Percentiles rank a stretch among this genome's conserved stretches.
phyloP scores from a whole-genome alignment of 2,797 vertebrate genomes.

The Heteromormyrus szaboi region DNA sequence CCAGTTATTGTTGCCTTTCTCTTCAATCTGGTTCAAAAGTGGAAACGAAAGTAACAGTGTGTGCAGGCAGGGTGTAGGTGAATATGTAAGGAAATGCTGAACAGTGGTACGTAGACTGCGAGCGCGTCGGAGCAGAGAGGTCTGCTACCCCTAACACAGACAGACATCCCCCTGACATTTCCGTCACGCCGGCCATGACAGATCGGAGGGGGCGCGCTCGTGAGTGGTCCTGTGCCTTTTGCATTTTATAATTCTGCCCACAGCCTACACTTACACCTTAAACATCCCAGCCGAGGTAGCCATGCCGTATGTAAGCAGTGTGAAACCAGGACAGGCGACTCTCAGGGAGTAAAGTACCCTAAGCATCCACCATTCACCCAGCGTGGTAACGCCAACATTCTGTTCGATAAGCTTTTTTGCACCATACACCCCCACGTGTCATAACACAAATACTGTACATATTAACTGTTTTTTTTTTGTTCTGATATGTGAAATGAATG shows the following conservation, averaged over 20 bases:
- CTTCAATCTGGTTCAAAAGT: conserved; percentile 48
- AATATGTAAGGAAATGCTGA: background rate
- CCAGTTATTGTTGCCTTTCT: conserved; percentile 47
- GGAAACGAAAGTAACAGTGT: conserved; percentile 35
- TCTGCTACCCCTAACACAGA: background rate
- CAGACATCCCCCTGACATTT: background rate
- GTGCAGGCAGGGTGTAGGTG: background rate
- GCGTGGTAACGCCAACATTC: background rate
- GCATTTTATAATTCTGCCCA: background rate
- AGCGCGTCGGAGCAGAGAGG: background rate
- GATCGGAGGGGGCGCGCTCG: background rate
- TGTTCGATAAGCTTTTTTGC: background rate
- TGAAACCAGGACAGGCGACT: background rate
- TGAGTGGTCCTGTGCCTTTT: background rate
- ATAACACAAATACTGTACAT: conserved; percentile 43
- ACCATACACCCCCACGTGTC: conserved; percentile 7
- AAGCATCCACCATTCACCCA: background rate
- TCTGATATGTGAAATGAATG: background rate
- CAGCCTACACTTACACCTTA: background rate
- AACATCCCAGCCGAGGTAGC: background rate
- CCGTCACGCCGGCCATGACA: background rate
- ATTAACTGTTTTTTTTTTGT: conserved; percentile 33
- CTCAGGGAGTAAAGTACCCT: background rate
- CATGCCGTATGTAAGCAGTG: background rate
- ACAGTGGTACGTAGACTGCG: background rate